Evolutionary conservation across 2,888 invertebrate genomes (phyloP).

Genomic region (Glyphotaelius pellucidus): DNA sequence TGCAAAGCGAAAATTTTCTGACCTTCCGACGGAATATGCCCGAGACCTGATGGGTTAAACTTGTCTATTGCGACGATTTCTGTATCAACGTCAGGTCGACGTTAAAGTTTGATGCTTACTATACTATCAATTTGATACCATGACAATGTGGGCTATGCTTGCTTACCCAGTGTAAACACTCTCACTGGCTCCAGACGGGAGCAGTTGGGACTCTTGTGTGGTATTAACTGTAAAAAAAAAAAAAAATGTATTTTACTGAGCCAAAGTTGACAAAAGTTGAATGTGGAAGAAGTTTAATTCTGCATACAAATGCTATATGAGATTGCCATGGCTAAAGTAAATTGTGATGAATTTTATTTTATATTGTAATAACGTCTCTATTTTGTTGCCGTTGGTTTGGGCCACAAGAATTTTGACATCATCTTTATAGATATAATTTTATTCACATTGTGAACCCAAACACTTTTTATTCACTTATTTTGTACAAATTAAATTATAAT

Average conservation of each 20-base stretch:
- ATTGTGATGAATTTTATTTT: neutral
- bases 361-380: neutral
- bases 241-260: neutral
- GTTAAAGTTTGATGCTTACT: no score
- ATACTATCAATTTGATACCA: neutral
- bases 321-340: neutral
- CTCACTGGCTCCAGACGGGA: no score
- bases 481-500: conserved; percentile 12
- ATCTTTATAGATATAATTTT: neutral
- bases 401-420: neutral
- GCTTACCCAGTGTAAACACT: neutral
- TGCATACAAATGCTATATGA: neutral
- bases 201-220: no score
- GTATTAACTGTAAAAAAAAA: no score
- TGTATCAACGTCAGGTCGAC: no score
- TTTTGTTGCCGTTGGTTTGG: neutral
- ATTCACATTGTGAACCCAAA: neutral
- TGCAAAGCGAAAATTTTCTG: no score
- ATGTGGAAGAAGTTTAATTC: neutral
- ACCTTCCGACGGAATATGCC: no score
- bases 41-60: no score
- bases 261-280: neutral
- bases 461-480: neutral
- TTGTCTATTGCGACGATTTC: no score
- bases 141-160: neutral